These are phyloP conservation scores for Halichondria panicea DNA, from an alignment of 37 sponge, comb jelly and placozoan genomes.

Conservation along the genomic window DNA sequence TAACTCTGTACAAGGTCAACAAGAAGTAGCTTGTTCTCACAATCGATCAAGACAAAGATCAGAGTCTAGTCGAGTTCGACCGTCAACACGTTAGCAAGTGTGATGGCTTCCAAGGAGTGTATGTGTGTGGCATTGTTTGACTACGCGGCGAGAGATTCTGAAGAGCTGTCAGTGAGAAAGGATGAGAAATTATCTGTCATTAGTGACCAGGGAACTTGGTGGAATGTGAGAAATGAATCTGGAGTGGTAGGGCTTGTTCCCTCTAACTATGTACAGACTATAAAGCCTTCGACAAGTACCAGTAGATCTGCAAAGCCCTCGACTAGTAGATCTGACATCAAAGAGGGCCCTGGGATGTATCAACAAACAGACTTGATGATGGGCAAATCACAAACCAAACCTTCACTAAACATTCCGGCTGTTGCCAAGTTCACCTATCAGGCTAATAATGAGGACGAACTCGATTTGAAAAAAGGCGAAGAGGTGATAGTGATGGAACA, in stretches of 20 bases:
- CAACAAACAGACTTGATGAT: slow-evolving; percentile 72
- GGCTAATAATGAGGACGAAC: slow-evolving; percentile 79
- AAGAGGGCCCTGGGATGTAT: slow-evolving; percentile 50
- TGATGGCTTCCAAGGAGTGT: no score
- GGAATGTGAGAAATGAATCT: slow-evolving; percentile 77
- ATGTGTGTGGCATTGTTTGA: slow-evolving; percentile 62
- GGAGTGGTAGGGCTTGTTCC: slow-evolving; percentile 77
- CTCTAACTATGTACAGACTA: slow-evolving; percentile 69
- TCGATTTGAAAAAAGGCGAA: slow-evolving; percentile 83
- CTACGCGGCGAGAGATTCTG: slow-evolving; percentile 72
- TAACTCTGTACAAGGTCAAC: no score
- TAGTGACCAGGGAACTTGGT: slow-evolving; percentile 70
- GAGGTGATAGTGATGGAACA: slow-evolving; percentile 85
- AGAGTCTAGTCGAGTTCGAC: no score
- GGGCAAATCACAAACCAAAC: neutral
- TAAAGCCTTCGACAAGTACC: neutral
- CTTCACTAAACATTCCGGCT: slow-evolving; percentile 63
- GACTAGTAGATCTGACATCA: slow-evolving; percentile 7
- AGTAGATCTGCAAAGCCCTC: neutral
- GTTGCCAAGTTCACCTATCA: slow-evolving; percentile 76
- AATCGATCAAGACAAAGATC: no score
- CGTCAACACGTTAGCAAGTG: no score
- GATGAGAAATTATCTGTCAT: slow-evolving; percentile 68
- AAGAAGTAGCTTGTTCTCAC: no score
- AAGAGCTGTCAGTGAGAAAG: slow-evolving; percentile 82